These are phyloP conservation scores for Saturnia pavonia DNA, from an alignment of 2,888 invertebrate genomes.

Conservation along the genomic window DNA sequence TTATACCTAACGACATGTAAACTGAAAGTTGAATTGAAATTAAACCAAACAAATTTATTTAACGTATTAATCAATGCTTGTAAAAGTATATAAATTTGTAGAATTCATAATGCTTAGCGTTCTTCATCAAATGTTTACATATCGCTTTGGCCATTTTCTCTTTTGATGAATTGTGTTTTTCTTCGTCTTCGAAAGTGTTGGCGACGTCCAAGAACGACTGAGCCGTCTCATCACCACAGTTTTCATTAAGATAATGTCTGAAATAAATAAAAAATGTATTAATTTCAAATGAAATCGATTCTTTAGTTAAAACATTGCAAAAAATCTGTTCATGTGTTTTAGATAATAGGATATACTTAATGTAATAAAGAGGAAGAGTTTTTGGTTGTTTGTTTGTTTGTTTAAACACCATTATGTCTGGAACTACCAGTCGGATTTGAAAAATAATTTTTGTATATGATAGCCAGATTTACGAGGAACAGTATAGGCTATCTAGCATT, in stretches of 20 bases:
- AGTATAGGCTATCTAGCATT: too few species aligned
- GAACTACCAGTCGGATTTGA: too few species aligned
- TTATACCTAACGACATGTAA: too few species aligned
- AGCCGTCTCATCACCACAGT: constrained; percentile 47
- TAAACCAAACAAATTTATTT: neutral
- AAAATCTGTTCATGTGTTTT: too few species aligned
- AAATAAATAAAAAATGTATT: constrained; percentile 23
- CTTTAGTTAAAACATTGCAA: too few species aligned
- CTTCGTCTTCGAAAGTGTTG: constrained; percentile 43
- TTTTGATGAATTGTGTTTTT: constrained; percentile 48
- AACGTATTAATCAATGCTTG: constrained; percentile 30
- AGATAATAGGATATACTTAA: too few species aligned
- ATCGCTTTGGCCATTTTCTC: constrained; percentile 50
- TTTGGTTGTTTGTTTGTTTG: too few species aligned
- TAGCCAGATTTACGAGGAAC: too few species aligned
- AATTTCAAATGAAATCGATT: neutral
- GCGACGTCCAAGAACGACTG: constrained; percentile 45
- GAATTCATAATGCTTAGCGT: constrained; percentile 39
- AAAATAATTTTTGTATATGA: too few species aligned
- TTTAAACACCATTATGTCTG: too few species aligned
- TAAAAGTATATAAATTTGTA: constrained; percentile 58
- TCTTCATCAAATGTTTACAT: constrained; percentile 41
- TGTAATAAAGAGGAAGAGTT: too few species aligned
- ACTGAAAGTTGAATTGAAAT: neutral
- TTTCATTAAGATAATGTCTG: constrained; percentile 50